Evolutionary conservation across 2,888 invertebrate genomes (phyloP), one percentile per base, ranked within the genome.

Genomic region (Periphyllus acericola): DNA sequence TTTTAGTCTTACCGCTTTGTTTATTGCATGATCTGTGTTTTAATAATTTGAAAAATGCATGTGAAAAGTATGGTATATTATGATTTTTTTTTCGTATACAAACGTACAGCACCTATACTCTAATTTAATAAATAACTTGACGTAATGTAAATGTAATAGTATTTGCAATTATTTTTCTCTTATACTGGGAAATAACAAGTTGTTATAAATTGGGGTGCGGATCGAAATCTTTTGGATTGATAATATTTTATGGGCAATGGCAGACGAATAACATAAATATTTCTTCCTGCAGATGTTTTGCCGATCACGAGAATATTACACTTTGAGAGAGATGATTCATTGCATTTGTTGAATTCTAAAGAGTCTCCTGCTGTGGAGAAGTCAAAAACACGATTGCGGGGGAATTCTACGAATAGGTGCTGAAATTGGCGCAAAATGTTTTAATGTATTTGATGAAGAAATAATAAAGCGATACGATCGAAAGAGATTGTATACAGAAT

Each of bases 361-460:
- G 81, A 60, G 84, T 68, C 81, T 87, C 87, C 87, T n/a, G 87
- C 87, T n/a, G 87, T 34, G 40, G 87, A 66, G 87, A 81, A 74
- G 81, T 87, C 40, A 55, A 79, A 40, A 87, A 81, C 81, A 87
- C 36, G 81, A 75, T 81, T 87, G 74, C 74, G 21, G 60, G 34
- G n/a, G 52, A 81, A 87, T 87, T 87, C 87, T 81, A 60, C 80
- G 87, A 87, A 87, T 81, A 74, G 87, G 87, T 87, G 87, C 87
- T 81, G 87, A 87, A 87, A 87, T 81, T 66, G 74, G 60, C 46
- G 74, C 81, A 40, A 60, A 87, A 74, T 21, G 60, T 80, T 85
- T 78, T n/a, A 55, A 14, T 32, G 68, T 52, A 72, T n/a, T 79
- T 55, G 79, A 79, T 71, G 17, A 55, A 71, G 79, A 79, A 52